A percentile compares a stretch with the other conserved stretches of the same genome.
These are phyloP conservation scores for Clusia tigrina DNA, from an alignment of 2,888 invertebrate species.

Conservation along the genomic window DNA sequence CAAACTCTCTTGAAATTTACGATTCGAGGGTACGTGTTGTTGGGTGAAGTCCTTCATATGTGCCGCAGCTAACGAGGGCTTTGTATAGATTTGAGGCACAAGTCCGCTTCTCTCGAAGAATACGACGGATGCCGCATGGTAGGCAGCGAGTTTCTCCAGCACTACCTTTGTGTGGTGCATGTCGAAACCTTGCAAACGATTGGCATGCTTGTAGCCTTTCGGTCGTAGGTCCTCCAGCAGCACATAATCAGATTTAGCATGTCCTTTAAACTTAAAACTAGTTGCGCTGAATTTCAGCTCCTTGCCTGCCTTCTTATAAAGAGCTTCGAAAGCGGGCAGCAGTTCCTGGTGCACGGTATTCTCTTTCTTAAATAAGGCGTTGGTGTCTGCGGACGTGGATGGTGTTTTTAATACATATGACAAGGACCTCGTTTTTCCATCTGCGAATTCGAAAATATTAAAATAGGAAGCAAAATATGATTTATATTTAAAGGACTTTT, in stretches of 20 bases:
- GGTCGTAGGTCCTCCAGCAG: constrained; percentile 47
- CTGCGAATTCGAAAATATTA: constrained; percentile 20
- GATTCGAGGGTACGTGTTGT: constrained; percentile 29
- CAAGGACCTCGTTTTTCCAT: constrained; percentile 26
- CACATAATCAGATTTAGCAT: constrained; percentile 31
- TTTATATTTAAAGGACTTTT: background rate
- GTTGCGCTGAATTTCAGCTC: constrained; percentile 41
- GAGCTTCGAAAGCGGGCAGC: constrained; percentile 45
- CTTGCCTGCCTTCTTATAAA: constrained; percentile 41
- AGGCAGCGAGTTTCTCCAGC: constrained; percentile 50
- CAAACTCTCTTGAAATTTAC: constrained; percentile 41
- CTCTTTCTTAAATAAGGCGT: constrained; percentile 43
- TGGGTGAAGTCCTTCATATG: background rate
- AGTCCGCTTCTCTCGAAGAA: constrained; percentile 32
- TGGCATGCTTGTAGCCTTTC: constrained; percentile 42
- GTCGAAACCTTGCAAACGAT: constrained; percentile 46
- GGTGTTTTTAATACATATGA: constrained; percentile 42
- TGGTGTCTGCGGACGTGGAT: background rate
- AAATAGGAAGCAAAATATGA: constrained; percentile 20
- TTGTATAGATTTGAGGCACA: constrained; percentile 17
- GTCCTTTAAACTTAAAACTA: constrained; percentile 27
- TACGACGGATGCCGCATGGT: constrained; percentile 55
- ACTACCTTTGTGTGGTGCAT: constrained; percentile 41
- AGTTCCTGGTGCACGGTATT: constrained; percentile 41
- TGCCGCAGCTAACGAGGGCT: constrained; percentile 4